phyloP scores from a whole-genome alignment of 2,888 invertebrate genomes.

The Yponomeuta cagnagella region DNA sequence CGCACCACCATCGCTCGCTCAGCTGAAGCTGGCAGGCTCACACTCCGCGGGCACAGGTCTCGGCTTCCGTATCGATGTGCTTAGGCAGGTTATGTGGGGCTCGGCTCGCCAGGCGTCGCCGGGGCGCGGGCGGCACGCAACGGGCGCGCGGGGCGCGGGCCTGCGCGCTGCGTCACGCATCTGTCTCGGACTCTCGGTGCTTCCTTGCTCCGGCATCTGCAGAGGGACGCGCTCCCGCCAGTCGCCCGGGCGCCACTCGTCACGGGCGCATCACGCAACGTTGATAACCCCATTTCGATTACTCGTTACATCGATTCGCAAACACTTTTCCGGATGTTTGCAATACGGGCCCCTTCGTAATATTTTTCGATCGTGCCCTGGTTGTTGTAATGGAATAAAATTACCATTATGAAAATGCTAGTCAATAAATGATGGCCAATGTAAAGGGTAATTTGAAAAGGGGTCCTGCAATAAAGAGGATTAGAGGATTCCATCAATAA shows the following conservation, averaged over 20 bases:
- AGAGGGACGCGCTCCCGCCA: slow-evolving; percentile 45
- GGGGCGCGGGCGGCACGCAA: slow-evolving; percentile 38
- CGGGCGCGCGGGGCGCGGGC: slow-evolving; percentile 43
- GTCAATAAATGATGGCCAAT: neutral
- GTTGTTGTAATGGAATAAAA: neutral
- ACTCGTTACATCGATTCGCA: slow-evolving; percentile 13
- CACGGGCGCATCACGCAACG: slow-evolving; percentile 17
- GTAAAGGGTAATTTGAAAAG: neutral
- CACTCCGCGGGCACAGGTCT: neutral
- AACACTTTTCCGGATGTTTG: slow-evolving; percentile 8
- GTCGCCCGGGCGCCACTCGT: slow-evolving; percentile 23
- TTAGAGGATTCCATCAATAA: neutral
- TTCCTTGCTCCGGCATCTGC: slow-evolving; percentile 65
- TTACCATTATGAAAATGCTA: neutral
- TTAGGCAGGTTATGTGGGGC: slow-evolving; percentile 38
- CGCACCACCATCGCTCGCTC: slow-evolving; percentile 7
- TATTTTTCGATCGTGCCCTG: slow-evolving; percentile 1
- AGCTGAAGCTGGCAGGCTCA: slow-evolving; percentile 7
- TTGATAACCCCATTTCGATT: slow-evolving; percentile 20
- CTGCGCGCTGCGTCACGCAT: slow-evolving; percentile 75
- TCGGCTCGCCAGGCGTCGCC: slow-evolving; percentile 21
- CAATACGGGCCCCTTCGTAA: neutral
- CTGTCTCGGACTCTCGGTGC: slow-evolving; percentile 63
- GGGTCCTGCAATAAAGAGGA: neutral
- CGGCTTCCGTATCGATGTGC: slow-evolving; percentile 58